A percentile compares a stretch with the other conserved stretches of the same genome.
These are phyloP conservation scores for Dysidea cf. avara DNA, from an alignment of 37 sponge, comb jelly and placozoan species.

Conservation along the genomic window DNA sequence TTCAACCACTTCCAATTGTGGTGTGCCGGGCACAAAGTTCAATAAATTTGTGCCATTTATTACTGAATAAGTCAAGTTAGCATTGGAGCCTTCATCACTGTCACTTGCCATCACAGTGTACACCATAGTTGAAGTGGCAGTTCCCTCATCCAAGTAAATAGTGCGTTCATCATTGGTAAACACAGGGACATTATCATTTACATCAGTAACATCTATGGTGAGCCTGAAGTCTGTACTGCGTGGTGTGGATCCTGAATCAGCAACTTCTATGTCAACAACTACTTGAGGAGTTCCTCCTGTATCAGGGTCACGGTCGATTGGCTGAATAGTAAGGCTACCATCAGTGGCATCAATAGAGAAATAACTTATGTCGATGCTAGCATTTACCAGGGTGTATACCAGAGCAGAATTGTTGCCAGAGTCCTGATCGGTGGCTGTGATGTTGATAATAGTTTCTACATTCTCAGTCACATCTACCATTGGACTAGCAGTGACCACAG, in stretches of 20 bases:
- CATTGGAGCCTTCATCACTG: constrained; percentile 64
- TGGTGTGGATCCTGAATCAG: constrained; percentile 15
- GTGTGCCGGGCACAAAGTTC: constrained; percentile 2
- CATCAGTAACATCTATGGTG: constrained; percentile 48
- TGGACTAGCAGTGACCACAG: constrained; percentile 26
- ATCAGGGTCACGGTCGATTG: constrained; percentile 58
- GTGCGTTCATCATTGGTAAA: constrained; percentile 9
- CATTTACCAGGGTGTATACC: not conserved
- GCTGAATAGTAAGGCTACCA: constrained; percentile 12
- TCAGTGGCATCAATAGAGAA: constrained; percentile 6
- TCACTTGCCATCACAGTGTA: constrained; percentile 35
- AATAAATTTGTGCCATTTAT: constrained; percentile 9
- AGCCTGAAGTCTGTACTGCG: not conserved
- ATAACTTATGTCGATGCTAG: constrained; percentile 24
- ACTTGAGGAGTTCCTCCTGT: constrained; percentile 44
- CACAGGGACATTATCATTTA: constrained; percentile 79
- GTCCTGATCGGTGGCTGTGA: constrained; percentile 49
- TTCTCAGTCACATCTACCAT: constrained; percentile 42
- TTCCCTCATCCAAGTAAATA: constrained; percentile 31
- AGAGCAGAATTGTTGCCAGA: constrained; percentile 43
- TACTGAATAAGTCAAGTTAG: constrained; percentile 28
- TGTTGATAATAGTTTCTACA: not conserved
- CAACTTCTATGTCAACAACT: constrained; percentile 6
- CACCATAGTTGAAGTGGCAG: constrained; percentile 22
- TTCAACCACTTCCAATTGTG: constrained; percentile 1